Conservation (phyloP, 2,797 vertebrate genomes). For the Picus viridis region DNA sequence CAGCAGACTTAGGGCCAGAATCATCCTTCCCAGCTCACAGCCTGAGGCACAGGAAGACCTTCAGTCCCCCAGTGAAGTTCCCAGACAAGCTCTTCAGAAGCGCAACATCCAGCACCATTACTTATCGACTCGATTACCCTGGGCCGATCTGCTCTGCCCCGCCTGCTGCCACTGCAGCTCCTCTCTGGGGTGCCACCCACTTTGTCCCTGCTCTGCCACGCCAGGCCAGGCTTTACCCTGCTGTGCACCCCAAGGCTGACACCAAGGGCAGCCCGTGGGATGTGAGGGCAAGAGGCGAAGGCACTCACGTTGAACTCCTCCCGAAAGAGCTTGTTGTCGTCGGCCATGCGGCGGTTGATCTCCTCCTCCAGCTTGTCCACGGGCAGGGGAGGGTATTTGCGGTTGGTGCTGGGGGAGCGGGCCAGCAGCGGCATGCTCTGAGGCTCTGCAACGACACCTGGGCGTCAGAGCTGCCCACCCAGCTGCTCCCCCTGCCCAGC, state of each 20-base stretch:
- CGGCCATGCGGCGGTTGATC: slow-evolving; percentile 97
- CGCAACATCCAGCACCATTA: rapidly evolving
- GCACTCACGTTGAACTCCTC: slow-evolving; percentile 96
- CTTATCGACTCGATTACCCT: background rate
- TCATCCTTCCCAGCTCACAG: background rate
- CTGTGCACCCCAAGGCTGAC: rapidly evolving
- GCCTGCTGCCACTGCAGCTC: background rate
- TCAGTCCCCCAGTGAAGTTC: rapidly evolving
- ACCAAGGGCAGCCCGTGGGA: rapidly evolving
- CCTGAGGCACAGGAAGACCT: background rate
- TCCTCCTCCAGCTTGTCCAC: slow-evolving; percentile 98
- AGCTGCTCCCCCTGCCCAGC: rapidly evolving
- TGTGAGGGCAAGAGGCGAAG: background rate
- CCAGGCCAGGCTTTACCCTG: background rate
- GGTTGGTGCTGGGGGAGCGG: slow-evolving; percentile 97
- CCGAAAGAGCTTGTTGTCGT: slow-evolving; percentile 98
- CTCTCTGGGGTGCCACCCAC: background rate
- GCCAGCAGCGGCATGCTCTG: slow-evolving; percentile 97
- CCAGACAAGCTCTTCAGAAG: background rate
- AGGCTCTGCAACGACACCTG: slow-evolving; percentile 82
- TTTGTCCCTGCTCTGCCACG: background rate
- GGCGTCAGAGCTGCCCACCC: background rate
- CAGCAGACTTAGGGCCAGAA: background rate
- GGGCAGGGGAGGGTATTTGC: slow-evolving; percentile 95
- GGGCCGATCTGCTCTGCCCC: background rate